Evolutionary conservation across 2,113 vertebrate genomes (phyloP).

Genomic region (Miniopterus natalensis): DNA sequence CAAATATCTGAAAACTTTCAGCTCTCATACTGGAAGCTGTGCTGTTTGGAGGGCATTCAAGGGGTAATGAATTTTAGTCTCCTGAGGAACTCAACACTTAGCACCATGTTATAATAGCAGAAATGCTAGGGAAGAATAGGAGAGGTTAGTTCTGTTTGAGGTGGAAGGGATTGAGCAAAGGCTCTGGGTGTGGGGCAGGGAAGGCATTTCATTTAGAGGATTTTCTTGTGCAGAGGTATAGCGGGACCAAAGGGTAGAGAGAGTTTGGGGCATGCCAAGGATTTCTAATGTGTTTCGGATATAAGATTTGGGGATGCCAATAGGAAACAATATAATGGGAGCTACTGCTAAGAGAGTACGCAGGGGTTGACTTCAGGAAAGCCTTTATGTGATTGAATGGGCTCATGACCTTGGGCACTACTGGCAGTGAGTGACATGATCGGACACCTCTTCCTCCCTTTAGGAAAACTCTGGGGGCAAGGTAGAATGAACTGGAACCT

Average conservation of each 20-base stretch:
- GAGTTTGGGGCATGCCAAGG: neutral
- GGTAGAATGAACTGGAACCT: neutral
- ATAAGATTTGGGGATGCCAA: neutral
- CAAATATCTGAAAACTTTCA: neutral
- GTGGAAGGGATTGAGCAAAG: neutral
- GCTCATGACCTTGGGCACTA: neutral
- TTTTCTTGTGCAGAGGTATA: neutral
- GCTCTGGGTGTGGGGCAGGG: neutral
- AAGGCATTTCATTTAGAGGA: neutral
- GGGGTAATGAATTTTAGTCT: neutral
- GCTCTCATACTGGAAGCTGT: neutral
- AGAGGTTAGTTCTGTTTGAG: neutral
- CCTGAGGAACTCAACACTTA: neutral
- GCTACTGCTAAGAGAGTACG: neutral
- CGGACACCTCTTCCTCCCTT: neutral
- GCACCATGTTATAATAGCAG: neutral
- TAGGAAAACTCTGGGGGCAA: neutral
- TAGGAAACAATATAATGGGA: neutral
- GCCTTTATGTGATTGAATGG: neutral
- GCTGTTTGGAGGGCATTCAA: neutral
- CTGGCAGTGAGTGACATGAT: neutral
- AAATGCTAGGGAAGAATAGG: neutral
- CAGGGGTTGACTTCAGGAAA: neutral
- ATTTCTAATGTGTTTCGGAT: conserved; percentile 32
- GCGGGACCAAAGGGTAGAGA: neutral